Base-by-base conservation (phyloP, 2,113 vertebrate genomes). In the Sinocyclocheilus anophthalmus region DNA sequence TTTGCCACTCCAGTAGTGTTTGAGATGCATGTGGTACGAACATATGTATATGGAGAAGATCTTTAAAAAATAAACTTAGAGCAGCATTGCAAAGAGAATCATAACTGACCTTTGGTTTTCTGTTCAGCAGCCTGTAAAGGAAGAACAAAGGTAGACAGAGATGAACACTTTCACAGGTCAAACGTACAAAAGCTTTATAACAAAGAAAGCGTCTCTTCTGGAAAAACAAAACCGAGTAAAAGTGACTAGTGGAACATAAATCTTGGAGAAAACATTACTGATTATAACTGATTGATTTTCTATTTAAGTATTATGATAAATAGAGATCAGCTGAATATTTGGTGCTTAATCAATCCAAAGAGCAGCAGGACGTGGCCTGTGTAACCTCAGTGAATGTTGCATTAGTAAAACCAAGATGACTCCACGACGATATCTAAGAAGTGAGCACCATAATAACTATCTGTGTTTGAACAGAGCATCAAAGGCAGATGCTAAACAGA, bases 81-180 rank as follows among this genome's bases (percentile, higher is more conserved):
- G 24, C n/a, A 30, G 76, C 48, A 76, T 12, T 50, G 24, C 24
- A 72, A 70, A 70, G 77, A 73, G 18, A 84, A 69, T 24, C 8
- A 79, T 18, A 83, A 93, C 95, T 97, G 94, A 99, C 97, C 98
- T 99, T 98, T 98, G 97, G 97, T 98, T 97, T 97, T 98, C 96
- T 96, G 97, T 96, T 99, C 97, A 96, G 97, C 96, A 96, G 96
- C 96, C 98, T 99, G 93, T 81, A 96, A 95, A 57, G 88, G 89
- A 50, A 93, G 26, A 88, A 53, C 14, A 87, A 63, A 85, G 83
- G 59, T 3, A 84, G 1, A 77, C 88, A 11, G 5, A 87, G 84
- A 18, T 55, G 73, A 20, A 82, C 39, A 53, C 45, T 33, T 77
- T 22, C 48, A 30, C 6, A 39, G 18, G 45, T 24, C n/a, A 5